phyloP scores from a whole-genome alignment of 1,140 invertebrate species.

The Panonychus citri region DNA sequence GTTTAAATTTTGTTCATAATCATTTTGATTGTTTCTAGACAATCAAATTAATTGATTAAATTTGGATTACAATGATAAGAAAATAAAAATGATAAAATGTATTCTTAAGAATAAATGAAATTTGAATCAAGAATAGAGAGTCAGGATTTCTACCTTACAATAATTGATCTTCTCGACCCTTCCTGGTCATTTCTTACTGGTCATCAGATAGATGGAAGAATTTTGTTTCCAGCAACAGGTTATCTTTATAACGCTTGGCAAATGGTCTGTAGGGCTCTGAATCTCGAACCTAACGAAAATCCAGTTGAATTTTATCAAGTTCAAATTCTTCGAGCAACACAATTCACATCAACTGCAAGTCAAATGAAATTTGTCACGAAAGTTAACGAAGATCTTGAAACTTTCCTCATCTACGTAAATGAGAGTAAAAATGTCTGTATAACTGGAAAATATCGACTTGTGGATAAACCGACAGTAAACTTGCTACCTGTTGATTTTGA shows the following conservation, averaged over 20 bases:
- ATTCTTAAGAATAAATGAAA: too few relatives aligned
- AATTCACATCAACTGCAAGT: slow-evolving; percentile 46
- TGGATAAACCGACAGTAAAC: slow-evolving; percentile 18
- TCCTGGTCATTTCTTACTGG: slow-evolving; percentile 53
- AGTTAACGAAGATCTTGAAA: slow-evolving; percentile 57
- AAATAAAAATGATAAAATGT: too few relatives aligned
- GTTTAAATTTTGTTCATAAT: too few relatives aligned
- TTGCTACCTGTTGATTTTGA: slow-evolving; percentile 23
- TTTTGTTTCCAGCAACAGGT: slow-evolving; percentile 82
- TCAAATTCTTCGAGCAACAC: slow-evolving; percentile 46
- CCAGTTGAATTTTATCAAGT: slow-evolving; percentile 58
- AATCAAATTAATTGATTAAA: too few relatives aligned
- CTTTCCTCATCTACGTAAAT: slow-evolving; percentile 74
- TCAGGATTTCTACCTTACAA: too few relatives aligned
- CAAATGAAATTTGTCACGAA: slow-evolving; percentile 70
- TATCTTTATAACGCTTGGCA: slow-evolving; percentile 80
- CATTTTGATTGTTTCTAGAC: too few relatives aligned
- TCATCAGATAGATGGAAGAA: slow-evolving; percentile 74
- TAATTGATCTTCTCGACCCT: slow-evolving; percentile 44
- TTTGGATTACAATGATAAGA: too few relatives aligned
- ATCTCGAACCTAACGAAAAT: too few relatives aligned
- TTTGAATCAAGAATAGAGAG: too few relatives aligned
- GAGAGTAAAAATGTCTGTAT: slow-evolving; percentile 60
- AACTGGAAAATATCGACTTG: slow-evolving; percentile 36
- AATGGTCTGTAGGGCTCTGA: slow-evolving; percentile 54